phyloP scores from a whole-genome alignment of 2,888 invertebrate genomes.

The Drosophila melanosoma region DNA sequence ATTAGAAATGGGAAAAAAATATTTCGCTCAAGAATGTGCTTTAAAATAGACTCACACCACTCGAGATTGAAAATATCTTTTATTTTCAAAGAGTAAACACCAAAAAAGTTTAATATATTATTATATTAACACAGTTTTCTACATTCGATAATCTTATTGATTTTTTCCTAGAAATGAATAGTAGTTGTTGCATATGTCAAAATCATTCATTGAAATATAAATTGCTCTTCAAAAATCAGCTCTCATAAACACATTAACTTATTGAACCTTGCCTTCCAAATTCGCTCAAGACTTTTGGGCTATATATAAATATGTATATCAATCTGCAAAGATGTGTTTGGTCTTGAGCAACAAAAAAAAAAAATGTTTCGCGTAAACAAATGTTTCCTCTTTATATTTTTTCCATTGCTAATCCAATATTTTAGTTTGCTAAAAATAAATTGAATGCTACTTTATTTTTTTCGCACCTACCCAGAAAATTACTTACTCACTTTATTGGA shows the following conservation, averaged over 20 bases:
- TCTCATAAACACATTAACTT: conserved; percentile 3
- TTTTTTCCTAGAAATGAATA: background rate
- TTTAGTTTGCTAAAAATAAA: conserved; percentile 47
- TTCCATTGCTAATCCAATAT: conserved; percentile 44
- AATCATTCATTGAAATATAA: background rate
- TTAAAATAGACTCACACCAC: background rate
- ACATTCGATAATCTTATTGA: background rate
- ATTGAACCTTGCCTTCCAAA: background rate
- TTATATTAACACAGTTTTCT: background rate
- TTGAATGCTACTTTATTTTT: conserved; percentile 58
- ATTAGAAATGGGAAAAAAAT: background rate
- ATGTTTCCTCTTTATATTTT: conserved; percentile 58
- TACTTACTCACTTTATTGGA: conserved; percentile 62
- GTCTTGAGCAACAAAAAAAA: conserved; percentile 27
- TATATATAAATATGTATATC: conserved; percentile 40
- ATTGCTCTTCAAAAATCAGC: background rate
- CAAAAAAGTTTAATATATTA: background rate
- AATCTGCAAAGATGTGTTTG: conserved; percentile 26
- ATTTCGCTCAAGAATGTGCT: background rate
- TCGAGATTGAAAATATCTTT: background rate
- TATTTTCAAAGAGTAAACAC: background rate
- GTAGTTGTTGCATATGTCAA: background rate
- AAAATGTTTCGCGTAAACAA: conserved; percentile 60
- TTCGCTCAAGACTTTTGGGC: conserved; percentile 10
- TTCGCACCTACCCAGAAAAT: conserved; percentile 76